Evolutionary conservation across 2,797 vertebrate genomes (phyloP).

Genomic region (Galaxias olidus): DNA sequence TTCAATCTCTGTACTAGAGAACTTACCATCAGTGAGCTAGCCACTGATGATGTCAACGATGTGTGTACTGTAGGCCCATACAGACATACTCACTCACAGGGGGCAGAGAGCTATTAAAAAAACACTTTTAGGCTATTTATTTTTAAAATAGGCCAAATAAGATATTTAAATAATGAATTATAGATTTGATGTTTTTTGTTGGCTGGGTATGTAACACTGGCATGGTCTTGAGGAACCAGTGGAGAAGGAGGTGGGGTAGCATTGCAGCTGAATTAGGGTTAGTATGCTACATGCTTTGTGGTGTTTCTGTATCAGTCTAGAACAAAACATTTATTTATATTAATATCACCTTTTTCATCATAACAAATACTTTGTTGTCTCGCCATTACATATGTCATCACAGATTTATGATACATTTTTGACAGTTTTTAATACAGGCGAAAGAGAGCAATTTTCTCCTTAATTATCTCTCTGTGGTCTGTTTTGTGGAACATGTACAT

Average conservation of each 20-base stretch:
- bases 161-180: slow-evolving; percentile 57
- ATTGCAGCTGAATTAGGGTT: slow-evolving; percentile 34
- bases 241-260: slow-evolving; percentile 27
- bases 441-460: too few relatives aligned
- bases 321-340: too few relatives aligned
- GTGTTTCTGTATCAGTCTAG: too few relatives aligned
- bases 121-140: slow-evolving; percentile 56
- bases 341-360: too few relatives aligned
- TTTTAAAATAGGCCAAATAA: slow-evolving; percentile 54
- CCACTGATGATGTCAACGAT: slow-evolving; percentile 41
- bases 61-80: neutral
- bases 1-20: slow-evolving; percentile 27
- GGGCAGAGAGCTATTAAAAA: slow-evolving; percentile 43
- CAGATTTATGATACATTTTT: too few relatives aligned
- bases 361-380: too few relatives aligned
- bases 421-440: too few relatives aligned
- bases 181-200: slow-evolving; percentile 50
- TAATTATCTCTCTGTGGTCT: neutral
- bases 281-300: slow-evolving; percentile 13
- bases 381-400: too few relatives aligned
- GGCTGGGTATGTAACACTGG: slow-evolving; percentile 43
- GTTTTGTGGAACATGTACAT: neutral
- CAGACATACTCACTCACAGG: slow-evolving; percentile 29
- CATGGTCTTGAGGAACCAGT: slow-evolving; percentile 34
- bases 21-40: slow-evolving; percentile 35